Evolutionary conservation across 2,797 vertebrate species (phyloP).

Genomic region (Pipistrellus kuhlii): DNA sequence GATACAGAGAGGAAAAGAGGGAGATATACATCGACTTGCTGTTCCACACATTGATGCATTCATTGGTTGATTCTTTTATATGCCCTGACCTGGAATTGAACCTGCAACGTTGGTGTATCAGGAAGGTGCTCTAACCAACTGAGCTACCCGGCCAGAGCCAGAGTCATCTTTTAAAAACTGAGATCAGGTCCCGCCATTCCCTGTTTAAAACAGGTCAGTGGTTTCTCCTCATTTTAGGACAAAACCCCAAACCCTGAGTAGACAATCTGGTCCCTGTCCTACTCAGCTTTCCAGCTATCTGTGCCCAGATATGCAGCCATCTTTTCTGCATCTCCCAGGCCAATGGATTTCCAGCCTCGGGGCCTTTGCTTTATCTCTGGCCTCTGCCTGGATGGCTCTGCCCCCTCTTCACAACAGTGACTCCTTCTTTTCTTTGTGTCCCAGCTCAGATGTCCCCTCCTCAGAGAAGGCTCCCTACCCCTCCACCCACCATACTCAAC

Average conservation of each 20-base stretch:
- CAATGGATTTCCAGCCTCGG: background rate
- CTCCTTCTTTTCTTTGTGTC: background rate
- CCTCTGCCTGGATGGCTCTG: background rate
- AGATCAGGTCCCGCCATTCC: background rate
- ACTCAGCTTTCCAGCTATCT: background rate
- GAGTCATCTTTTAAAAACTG: background rate
- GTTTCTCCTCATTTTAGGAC: background rate
- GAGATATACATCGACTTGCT: background rate
- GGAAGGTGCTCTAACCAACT: background rate
- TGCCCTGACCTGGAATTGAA: background rate
- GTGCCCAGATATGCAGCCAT: background rate
- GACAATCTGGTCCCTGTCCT: background rate
- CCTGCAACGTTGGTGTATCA: background rate
- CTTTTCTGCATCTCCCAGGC: background rate
- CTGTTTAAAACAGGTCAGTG: background rate
- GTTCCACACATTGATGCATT: background rate
- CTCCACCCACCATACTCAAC: background rate
- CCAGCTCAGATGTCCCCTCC: background rate
- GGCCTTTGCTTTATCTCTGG: background rate
- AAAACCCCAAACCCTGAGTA: slow-evolving; percentile 16
- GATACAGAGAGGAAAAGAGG: background rate
- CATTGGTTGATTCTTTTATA: background rate
- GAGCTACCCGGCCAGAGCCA: background rate
- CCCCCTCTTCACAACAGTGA: background rate
- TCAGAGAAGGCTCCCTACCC: background rate